Conservation (phyloP, 2,797 vertebrate species). For the Gambusia yucatana region DNA sequence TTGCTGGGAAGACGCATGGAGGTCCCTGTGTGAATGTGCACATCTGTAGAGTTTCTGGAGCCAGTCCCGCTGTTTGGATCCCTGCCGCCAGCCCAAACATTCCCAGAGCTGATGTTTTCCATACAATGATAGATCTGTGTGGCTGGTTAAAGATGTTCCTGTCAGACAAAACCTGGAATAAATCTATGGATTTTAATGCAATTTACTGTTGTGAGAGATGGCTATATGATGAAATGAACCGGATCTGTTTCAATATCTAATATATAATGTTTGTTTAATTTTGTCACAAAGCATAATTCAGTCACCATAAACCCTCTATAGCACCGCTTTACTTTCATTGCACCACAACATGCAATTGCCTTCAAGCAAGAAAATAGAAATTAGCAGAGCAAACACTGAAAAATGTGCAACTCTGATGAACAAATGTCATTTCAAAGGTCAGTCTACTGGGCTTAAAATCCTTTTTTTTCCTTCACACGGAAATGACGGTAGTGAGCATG, state of each 20-base stretch:
- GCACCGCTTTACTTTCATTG: conserved; percentile 34
- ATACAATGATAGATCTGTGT: conserved; percentile 17
- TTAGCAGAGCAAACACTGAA: no score
- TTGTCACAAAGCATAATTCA: conserved; percentile 46
- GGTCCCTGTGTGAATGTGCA: conserved; percentile 19
- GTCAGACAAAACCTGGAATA: neutral
- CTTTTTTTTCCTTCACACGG: conserved; percentile 45
- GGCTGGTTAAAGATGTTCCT: neutral
- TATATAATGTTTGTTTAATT: conserved; percentile 17
- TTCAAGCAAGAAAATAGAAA: neutral
- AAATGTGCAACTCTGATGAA: neutral
- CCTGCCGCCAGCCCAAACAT: conserved; percentile 57
- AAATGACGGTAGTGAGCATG: conserved; percentile 37
- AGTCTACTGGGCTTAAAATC: conserved; percentile 51
- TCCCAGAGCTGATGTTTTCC: conserved; percentile 61
- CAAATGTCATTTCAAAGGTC: conserved; percentile 60
- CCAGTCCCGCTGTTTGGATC: conserved; percentile 47
- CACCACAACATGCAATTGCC: conserved; percentile 8
- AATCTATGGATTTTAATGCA: neutral
- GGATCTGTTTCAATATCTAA: conserved; percentile 44
- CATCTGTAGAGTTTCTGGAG: conserved; percentile 53
- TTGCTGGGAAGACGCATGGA: conserved; percentile 21
- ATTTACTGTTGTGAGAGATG: neutral
- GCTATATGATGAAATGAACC: neutral
- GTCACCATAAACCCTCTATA: conserved; percentile 17